Base-by-base conservation (phyloP, 1,140 invertebrate genomes). In the Solenopsis invicta region DNA sequence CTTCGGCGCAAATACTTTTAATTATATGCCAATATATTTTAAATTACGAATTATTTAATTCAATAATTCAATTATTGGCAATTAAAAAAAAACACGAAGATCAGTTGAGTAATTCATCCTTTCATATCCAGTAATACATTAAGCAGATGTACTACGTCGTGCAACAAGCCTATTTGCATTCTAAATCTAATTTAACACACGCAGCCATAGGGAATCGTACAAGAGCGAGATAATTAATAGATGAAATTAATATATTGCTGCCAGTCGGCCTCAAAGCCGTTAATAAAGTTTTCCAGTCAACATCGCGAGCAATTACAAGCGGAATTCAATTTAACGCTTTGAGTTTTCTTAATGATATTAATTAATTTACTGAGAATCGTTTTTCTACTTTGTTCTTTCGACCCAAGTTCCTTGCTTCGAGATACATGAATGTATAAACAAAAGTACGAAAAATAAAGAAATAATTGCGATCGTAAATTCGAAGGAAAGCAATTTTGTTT, bases 11-110 rank as follows among this genome's bases (percentile, higher is more conserved):
- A 92, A 91, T 91, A 92, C 91, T 92, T 88, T 82, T n/a, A 64
- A n/a, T 64, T 34, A n/a, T 59, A 21, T 41, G 4, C 41, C 4
- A 61, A 61, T 24, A 59, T 24, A 29, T 29, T 29, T 29, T 4
- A 3, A n/a, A 66, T 66, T 37, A 64, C 18, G 4, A 64, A n/a
- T 66, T 66, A 69, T 91, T 81, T 66, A 59, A 69, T 91, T 81
- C 66, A 59, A 75, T 90, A 86, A 90, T 91, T 91, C 88, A 87
- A 62, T 77, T 52, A n/a, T 76, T 84, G 88, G 85, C 85, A 87
- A 91, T 89, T 84, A 81, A 87, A 91, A 91, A 91, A 67, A 74
- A 75, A 77, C 75, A 88, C 71, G 21, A 18, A 34, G 13, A 89
- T 90, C 72, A 76, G 48, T 9, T 48, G 21, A 18, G 10, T 50